A percentile compares a stretch with the other conserved stretches of the same genome.
Evolutionary conservation across 2,113 vertebrate species (phyloP).

Genomic region (Astur gentilis): DNA sequence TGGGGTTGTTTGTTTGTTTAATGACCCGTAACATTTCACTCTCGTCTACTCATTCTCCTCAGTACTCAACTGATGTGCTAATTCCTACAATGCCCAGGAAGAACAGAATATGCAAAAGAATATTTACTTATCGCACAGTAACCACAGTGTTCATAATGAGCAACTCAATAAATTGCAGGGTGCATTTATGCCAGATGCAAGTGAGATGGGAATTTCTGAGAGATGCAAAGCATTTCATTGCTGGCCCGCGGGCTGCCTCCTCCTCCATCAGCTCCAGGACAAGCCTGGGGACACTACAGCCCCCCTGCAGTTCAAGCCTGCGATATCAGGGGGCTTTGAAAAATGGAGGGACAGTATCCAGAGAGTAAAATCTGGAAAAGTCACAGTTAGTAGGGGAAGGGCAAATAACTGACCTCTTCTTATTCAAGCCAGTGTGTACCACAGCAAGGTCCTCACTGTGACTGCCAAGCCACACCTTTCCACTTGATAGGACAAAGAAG

Average conservation of each 20-base stretch:
- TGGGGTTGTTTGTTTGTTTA: background rate
- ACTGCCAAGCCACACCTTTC: background rate
- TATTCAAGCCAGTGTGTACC: background rate
- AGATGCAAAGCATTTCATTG: background rate
- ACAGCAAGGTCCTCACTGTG: background rate
- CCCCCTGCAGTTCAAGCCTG: background rate
- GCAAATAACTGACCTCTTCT: background rate
- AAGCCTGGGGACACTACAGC: background rate
- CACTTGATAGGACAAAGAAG: background rate
- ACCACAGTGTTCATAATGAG: background rate
- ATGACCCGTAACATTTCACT: background rate
- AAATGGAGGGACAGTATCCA: background rate
- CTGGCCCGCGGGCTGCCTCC: background rate
- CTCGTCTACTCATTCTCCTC: background rate
- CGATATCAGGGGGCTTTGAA: background rate
- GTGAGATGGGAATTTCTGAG: background rate
- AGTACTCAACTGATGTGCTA: background rate
- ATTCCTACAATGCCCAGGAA: background rate
- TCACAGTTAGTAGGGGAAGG: background rate
- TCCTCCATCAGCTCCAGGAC: background rate
- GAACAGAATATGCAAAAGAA: background rate
- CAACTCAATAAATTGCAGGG: background rate
- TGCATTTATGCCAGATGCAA: background rate
- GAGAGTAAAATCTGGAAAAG: background rate
- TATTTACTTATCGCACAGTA: background rate